Conservation (phyloP, 2,797 vertebrate species). For the Sardinella longiceps region DNA sequence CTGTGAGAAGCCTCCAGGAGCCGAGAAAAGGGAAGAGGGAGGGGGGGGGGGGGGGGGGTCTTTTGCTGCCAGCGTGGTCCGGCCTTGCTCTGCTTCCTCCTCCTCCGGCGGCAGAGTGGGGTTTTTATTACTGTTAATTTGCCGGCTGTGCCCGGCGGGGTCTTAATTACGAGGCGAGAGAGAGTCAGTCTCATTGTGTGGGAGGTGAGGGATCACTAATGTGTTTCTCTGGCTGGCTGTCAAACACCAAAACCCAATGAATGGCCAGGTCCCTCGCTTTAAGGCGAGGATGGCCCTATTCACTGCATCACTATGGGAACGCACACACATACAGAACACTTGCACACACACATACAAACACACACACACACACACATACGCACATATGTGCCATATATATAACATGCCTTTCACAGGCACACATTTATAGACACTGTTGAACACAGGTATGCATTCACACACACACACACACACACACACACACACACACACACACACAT, state of each 20-base stretch:
- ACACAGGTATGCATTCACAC: background rate
- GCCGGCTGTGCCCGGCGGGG: background rate
- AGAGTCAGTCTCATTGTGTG: background rate
- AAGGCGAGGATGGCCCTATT: background rate
- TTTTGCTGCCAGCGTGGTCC: background rate
- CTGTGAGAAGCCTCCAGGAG: background rate
- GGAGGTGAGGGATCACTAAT: background rate
- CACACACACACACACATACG: constrained; percentile 23
- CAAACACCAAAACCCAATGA: constrained; percentile 9
- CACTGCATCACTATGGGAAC: background rate
- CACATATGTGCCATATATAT: too few species aligned
- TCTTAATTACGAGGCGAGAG: background rate
- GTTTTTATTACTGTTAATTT: background rate
- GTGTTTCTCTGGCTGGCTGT: background rate
- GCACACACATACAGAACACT: constrained; percentile 4
- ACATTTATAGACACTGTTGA: too few species aligned
- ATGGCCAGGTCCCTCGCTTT: background rate
- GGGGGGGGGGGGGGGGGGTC: background rate
- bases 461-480: too few species aligned
- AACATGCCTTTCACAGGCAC: background rate
- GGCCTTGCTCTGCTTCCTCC: background rate
- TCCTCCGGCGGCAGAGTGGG: background rate
- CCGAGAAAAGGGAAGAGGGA: background rate
- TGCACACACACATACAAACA: constrained; percentile 25
- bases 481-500: constrained; percentile 12